These are phyloP conservation scores for Scotopteryx bipunctaria DNA, from an alignment of 2,888 invertebrate species.

Conservation along the genomic window DNA sequence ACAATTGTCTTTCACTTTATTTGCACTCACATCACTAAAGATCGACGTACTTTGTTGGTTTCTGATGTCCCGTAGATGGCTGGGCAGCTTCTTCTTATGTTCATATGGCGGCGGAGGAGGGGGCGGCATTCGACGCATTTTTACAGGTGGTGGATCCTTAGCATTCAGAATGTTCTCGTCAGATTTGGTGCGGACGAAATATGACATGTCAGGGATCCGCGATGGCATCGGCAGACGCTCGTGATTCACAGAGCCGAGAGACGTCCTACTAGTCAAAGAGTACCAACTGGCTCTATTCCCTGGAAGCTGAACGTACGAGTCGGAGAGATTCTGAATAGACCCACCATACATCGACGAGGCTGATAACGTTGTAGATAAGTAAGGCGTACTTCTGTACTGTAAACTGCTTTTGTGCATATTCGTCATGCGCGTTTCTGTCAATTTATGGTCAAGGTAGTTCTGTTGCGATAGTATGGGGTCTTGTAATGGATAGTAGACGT, in stretches of 20 bases:
- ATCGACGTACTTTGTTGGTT: constrained; percentile 49
- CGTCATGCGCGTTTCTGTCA: constrained; percentile 87
- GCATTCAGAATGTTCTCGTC: constrained; percentile 90
- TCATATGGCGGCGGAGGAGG: constrained; percentile 81
- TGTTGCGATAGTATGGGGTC: constrained; percentile 95
- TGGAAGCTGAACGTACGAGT: constrained; percentile 88
- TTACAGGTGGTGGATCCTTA: constrained; percentile 77
- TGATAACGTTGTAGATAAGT: constrained; percentile 86
- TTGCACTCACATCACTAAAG: constrained; percentile 58
- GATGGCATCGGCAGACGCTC: constrained; percentile 86
- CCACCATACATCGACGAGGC: constrained; percentile 89
- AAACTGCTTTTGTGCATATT: constrained; percentile 87
- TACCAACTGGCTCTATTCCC: constrained; percentile 85
- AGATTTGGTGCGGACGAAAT: constrained; percentile 88
- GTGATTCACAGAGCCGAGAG: constrained; percentile 86
- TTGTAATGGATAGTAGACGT: constrained; percentile 94
- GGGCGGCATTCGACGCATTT: constrained; percentile 81
- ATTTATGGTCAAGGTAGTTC: constrained; percentile 94
- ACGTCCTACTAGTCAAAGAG: constrained; percentile 82
- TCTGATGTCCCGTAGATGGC: constrained; percentile 72
- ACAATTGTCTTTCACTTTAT: constrained; percentile 75
- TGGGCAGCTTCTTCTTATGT: constrained; percentile 80
- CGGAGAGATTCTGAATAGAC: constrained; percentile 91
- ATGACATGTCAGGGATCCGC: constrained; percentile 74
- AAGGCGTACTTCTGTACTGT: constrained; percentile 92